Base-by-base conservation (phyloP, 2,113 vertebrate species). In the Catharus bicknelli region DNA sequence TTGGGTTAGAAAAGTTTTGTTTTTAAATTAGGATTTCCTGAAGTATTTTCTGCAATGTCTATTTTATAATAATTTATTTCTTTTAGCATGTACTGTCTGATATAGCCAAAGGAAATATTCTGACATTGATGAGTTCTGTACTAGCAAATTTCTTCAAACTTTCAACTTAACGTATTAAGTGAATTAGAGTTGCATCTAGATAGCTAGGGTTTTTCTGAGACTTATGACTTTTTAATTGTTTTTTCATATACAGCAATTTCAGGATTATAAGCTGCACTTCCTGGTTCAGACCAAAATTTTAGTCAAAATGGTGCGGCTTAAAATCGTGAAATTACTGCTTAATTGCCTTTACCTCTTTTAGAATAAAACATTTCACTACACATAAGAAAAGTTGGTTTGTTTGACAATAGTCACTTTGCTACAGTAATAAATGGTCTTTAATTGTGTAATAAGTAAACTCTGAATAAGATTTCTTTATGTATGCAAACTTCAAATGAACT, bases 1-100 rank as follows among this genome's bases (percentile, higher is more conserved):
- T 88, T 79, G 40, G 18, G 25, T 82, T 85, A 77, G 47, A 40
- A 83, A 78, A 83, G 23, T 54, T 86, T 79, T 68, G 50, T 27
- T 95, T 86, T 72, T 77, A 91, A 92, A 84, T 82, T 50, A 83
- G 72, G 59, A 55, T 78, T 75, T 92, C 22, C 36, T 83, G n/a
- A 68, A 73, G 25, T 43, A 22, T 90, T 90, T 68, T 83, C 63
- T 88, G 4, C 6, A 53, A 67, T 50, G 0, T 29, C 30, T 76
- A 7, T 81, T 88, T 51, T 54, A 67, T 82, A 88, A 34, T 54
- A 50, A 27, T 36, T 42, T 26, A 1, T 73, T 78, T 69, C 9
- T 62, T 82, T 69, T 54, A 57, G 2, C 5, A 15, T 36, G 5
- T 19, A 54, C 17, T 19, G 13, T 43, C 45, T 74, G 25, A 11